phyloP scores from a whole-genome alignment of 1,140 invertebrate genomes.

The Sitobion miscanthi region DNA sequence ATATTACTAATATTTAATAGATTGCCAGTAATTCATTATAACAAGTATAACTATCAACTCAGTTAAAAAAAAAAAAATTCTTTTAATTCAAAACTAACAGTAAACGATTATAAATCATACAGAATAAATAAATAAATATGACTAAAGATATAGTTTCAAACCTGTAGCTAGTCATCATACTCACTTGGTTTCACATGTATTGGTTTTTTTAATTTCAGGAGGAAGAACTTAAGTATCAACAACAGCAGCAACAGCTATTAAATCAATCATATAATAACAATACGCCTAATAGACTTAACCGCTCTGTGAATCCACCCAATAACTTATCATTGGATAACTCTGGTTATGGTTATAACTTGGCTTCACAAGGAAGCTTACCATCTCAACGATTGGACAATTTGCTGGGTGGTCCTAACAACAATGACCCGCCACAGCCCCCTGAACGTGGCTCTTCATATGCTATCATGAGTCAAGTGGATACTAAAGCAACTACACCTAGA shows the following conservation, averaged over 20 bases:
- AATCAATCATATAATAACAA: slow-evolving; percentile 43
- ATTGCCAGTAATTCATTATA: background rate
- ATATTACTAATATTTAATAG: background rate
- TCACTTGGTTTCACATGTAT: background rate
- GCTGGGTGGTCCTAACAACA: slow-evolving; percentile 61
- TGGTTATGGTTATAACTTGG: slow-evolving; percentile 42
- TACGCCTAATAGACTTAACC: slow-evolving; percentile 24
- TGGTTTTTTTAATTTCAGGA: background rate
- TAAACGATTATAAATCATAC: too few relatives aligned
- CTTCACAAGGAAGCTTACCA: slow-evolving; percentile 43
- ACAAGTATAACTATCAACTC: background rate
- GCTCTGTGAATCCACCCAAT: slow-evolving; percentile 45
- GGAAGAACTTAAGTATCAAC: slow-evolving; percentile 50
- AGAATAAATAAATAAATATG: too few relatives aligned
- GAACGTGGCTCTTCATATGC: slow-evolving; percentile 82
- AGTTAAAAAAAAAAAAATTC: too few relatives aligned
- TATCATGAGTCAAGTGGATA: slow-evolving; percentile 71
- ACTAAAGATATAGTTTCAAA: too few relatives aligned
- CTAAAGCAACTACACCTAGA: slow-evolving; percentile 25
- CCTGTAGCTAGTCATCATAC: background rate
- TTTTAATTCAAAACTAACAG: too few relatives aligned
- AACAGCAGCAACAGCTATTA: slow-evolving; percentile 55
- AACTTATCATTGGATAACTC: slow-evolving; percentile 38
- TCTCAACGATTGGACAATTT: slow-evolving; percentile 59
- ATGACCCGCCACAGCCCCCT: slow-evolving; percentile 73